These are phyloP conservation scores for Podarcis siculus DNA, from an alignment of 2,797 vertebrate species.

Conservation along the genomic window DNA sequence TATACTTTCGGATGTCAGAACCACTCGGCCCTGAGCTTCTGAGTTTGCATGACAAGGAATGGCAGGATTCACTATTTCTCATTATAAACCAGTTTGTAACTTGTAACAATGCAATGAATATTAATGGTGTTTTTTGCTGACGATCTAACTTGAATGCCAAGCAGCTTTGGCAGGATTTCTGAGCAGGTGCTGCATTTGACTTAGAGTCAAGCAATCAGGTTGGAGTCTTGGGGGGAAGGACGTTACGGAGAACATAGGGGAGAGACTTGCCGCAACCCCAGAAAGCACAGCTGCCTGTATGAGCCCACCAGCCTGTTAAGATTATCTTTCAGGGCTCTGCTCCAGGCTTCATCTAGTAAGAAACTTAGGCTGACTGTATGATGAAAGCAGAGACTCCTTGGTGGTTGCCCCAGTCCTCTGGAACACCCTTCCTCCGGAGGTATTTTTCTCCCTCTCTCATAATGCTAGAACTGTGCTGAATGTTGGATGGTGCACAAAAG, in stretches of 20 bases:
- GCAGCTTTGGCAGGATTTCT: not conserved
- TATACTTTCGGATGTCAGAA: not conserved
- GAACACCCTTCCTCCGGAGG: not conserved
- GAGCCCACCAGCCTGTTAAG: not conserved
- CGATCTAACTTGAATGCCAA: constrained; percentile 25
- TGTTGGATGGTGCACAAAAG: too few relatives aligned
- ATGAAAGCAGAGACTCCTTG: not conserved
- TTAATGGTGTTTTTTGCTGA: constrained; percentile 18
- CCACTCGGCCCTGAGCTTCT: not conserved
- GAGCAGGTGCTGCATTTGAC: not conserved
- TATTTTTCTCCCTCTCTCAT: not conserved
- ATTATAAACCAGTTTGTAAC: constrained; percentile 9
- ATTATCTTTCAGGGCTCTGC: not conserved
- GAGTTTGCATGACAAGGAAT: constrained; percentile 13
- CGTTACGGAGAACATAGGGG: not conserved
- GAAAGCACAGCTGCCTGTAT: not conserved
- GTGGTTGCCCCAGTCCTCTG: not conserved
- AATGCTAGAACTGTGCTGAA: too few relatives aligned
- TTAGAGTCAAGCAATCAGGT: not conserved
- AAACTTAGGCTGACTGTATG: not conserved
- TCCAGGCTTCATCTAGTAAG: not conserved
- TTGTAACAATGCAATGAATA: constrained; percentile 30
- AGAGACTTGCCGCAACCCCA: not conserved
- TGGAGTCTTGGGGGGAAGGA: not conserved
- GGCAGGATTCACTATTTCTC: constrained; percentile 17